phyloP scores from a whole-genome alignment of 2,113 vertebrate species.

The Propithecus coquereli region DNA sequence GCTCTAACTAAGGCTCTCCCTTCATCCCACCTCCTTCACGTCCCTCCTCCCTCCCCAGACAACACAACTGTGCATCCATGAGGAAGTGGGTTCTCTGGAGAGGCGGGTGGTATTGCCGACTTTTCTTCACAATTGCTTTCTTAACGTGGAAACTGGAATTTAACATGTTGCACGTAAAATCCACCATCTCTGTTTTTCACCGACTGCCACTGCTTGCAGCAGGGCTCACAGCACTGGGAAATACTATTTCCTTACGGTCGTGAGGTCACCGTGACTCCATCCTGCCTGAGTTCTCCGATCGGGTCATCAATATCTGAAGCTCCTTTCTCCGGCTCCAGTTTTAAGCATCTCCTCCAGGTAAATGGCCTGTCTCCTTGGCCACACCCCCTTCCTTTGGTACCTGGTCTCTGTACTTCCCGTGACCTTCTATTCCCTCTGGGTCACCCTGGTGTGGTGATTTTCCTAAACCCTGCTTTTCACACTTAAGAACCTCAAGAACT shows the following conservation, averaged over 20 bases:
- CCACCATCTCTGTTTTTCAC: not conserved
- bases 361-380: rapidly evolving
- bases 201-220: too few species aligned
- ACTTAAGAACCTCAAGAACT: not conserved
- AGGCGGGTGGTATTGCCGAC: not conserved
- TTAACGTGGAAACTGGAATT: not conserved
- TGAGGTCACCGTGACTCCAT: not conserved
- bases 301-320: not conserved
- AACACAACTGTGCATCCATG: rapidly evolving
- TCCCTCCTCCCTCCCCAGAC: too few species aligned
- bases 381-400: rapidly evolving
- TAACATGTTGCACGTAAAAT: rapidly evolving
- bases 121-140: not conserved
- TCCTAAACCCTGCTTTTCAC: not conserved
- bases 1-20: not conserved
- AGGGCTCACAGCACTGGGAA: not conserved
- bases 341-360: rapidly evolving
- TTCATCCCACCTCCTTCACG: not conserved
- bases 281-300: not conserved
- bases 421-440: not conserved
- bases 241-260: rapidly evolving
- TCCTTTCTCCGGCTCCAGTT: too few species aligned
- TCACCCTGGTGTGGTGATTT: not conserved
- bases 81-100: not conserved
- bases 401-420: too few species aligned